These are phyloP conservation scores for Nerophis lumbriciformis DNA, from an alignment of 2,113 vertebrate genomes.

Conservation along the genomic window DNA sequence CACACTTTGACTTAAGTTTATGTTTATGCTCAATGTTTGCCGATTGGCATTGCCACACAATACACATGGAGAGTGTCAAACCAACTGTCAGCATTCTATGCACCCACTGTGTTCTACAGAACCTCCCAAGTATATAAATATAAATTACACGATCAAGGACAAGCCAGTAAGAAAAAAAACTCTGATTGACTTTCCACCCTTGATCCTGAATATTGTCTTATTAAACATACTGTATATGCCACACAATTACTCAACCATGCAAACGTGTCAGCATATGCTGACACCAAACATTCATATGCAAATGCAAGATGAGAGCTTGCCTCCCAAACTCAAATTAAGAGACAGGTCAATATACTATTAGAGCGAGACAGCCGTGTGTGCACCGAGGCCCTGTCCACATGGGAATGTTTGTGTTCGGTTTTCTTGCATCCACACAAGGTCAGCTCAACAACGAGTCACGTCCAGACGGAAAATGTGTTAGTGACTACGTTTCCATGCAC, in stretches of 20 bases:
- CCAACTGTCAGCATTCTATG: conserved; percentile 35
- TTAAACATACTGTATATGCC: neutral
- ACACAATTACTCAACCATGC: conserved; percentile 31
- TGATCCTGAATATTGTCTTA: conserved; percentile 8
- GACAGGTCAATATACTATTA: conserved; percentile 48
- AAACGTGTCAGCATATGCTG: conserved; percentile 48
- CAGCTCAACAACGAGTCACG: too few relatives aligned
- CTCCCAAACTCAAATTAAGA: conserved; percentile 38
- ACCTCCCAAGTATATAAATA: conserved; percentile 8
- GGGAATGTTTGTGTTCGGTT: too few relatives aligned
- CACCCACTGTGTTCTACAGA: conserved; percentile 23
- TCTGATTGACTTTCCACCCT: neutral
- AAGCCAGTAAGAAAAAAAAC: conserved; percentile 6
- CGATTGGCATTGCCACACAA: too few relatives aligned
- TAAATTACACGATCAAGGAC: conserved; percentile 39
- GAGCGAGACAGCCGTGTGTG: conserved; percentile 38
- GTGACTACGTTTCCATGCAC: too few relatives aligned
- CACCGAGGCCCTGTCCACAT: conserved; percentile 8
- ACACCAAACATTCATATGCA: conserved; percentile 34
- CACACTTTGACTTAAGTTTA: too few relatives aligned
- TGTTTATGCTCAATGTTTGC: too few relatives aligned
- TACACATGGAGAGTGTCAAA: conserved; percentile 15
- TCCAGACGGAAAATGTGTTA: too few relatives aligned
- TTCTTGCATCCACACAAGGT: too few relatives aligned
- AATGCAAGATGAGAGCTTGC: conserved; percentile 41